Percentiles rank a stretch among this genome's conserved stretches.
These are phyloP conservation scores for Otocyon megalotis DNA, from an alignment of 2,113 vertebrate genomes.

Conservation along the genomic window DNA sequence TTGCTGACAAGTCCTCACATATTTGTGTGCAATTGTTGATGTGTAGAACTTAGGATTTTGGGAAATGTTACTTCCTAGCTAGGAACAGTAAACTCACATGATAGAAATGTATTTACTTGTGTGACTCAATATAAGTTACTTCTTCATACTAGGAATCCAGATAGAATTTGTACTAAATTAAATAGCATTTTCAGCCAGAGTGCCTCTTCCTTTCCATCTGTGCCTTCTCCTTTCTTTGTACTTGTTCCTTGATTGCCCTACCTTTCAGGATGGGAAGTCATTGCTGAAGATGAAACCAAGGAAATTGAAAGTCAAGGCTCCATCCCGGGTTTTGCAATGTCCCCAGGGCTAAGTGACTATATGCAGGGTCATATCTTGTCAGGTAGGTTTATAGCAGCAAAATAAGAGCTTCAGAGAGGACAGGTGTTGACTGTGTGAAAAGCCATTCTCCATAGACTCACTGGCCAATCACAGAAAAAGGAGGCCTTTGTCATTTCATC, in stretches of 20 bases:
- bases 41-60: constrained; percentile 47
- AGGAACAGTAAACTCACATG: constrained; percentile 22
- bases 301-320: constrained; percentile 92
- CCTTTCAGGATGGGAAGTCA: constrained; percentile 94
- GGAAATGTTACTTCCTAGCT: constrained; percentile 56
- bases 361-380: constrained; percentile 90
- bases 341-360: constrained; percentile 89
- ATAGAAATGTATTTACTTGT: constrained; percentile 44
- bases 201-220: constrained; percentile 15
- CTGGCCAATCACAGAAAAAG: neutral
- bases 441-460: neutral
- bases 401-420: neutral
- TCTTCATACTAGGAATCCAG: constrained; percentile 5
- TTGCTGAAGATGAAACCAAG: constrained; percentile 94
- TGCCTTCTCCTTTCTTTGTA: neutral
- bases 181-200: constrained; percentile 45
- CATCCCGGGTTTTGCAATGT: constrained; percentile 89
- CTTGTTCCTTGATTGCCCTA: constrained; percentile 88
- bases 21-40: constrained; percentile 17
- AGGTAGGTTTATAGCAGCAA: constrained; percentile 84
- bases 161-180: constrained; percentile 55
- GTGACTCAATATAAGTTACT: constrained; percentile 30
- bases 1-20: neutral
- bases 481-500: neutral
- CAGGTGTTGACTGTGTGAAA: neutral